These are phyloP conservation scores for Aphelenchoides fujianensis DNA, from an alignment of 1,140 invertebrate genomes.

Conservation along the genomic window DNA sequence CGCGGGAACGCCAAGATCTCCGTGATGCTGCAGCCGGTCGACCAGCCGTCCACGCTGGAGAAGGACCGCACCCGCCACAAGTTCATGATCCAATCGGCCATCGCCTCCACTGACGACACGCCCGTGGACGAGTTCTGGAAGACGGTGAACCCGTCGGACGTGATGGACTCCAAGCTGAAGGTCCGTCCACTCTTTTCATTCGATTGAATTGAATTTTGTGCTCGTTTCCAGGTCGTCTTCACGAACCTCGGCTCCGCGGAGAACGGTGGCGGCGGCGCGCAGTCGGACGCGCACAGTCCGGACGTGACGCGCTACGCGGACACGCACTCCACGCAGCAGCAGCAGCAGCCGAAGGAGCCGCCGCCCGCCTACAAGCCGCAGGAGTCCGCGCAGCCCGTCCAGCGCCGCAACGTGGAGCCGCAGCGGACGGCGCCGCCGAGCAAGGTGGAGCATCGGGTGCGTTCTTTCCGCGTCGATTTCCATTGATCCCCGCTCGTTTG, in stretches of 20 bases:
- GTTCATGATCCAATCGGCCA: constrained; percentile 86
- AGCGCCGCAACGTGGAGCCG: constrained; percentile 22
- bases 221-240: constrained; percentile 13
- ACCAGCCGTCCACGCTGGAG: constrained; percentile 73
- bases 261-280: not conserved
- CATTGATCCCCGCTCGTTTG: constrained; percentile 8
- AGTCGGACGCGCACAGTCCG: not conserved
- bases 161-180: constrained; percentile 59
- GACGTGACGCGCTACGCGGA: not conserved
- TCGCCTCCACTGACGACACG: constrained; percentile 42
- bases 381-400: not conserved
- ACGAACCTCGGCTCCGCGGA: not conserved
- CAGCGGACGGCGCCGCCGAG: constrained; percentile 5
- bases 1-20: constrained; percentile 69
- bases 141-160: constrained; percentile 36
- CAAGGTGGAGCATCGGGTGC: not conserved
- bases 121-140: constrained; percentile 54
- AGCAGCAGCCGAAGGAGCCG: not conserved
- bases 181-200: constrained; percentile 31
- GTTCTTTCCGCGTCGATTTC: not conserved
- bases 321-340: not conserved
- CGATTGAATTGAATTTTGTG: constrained; percentile 20
- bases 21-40: constrained; percentile 94
- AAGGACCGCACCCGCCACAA: constrained; percentile 95
- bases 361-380: not conserved